These are phyloP conservation scores for Toxostoma redivivum DNA, from an alignment of 2,113 vertebrate genomes.

Conservation along the genomic window DNA sequence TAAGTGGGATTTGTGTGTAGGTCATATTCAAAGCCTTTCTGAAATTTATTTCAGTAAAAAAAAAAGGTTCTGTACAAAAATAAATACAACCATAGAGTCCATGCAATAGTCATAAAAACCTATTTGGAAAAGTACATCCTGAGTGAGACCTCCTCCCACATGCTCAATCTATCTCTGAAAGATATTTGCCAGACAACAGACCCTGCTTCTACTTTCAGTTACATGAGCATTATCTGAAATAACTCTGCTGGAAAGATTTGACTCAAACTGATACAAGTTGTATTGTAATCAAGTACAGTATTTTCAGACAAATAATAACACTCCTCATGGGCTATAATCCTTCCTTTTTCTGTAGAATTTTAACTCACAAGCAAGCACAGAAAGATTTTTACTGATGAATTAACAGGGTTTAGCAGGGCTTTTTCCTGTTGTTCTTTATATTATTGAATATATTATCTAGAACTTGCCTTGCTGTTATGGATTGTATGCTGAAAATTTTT, in stretches of 20 bases:
- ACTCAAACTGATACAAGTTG: not conserved
- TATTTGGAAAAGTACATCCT: not conserved
- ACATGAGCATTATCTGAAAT: not conserved
- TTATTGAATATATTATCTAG: not conserved
- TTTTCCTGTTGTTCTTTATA: not conserved
- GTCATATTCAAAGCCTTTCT: not conserved
- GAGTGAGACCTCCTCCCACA: not conserved
- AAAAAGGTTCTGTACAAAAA: not conserved
- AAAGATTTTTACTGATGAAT: not conserved
- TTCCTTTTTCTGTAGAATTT: not conserved
- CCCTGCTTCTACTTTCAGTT: not conserved
- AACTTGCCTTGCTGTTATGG: not conserved
- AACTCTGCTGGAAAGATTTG: not conserved
- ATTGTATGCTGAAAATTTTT: not conserved
- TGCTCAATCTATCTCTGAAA: not conserved
- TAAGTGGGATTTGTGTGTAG: not conserved
- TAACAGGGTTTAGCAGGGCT: not conserved
- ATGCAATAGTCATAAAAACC: not conserved
- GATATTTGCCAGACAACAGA: not conserved
- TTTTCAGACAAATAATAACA: conserved; percentile 18
- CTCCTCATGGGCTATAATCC: not conserved
- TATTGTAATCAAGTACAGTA: not conserved
- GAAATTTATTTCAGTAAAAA: not conserved
- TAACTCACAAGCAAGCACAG: not conserved
- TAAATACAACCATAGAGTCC: not conserved